Evolutionary conservation across 2,888 invertebrate species (phyloP), one percentile per base, ranked within the genome.

Genomic region (Ecdyonurus torrentis): DNA sequence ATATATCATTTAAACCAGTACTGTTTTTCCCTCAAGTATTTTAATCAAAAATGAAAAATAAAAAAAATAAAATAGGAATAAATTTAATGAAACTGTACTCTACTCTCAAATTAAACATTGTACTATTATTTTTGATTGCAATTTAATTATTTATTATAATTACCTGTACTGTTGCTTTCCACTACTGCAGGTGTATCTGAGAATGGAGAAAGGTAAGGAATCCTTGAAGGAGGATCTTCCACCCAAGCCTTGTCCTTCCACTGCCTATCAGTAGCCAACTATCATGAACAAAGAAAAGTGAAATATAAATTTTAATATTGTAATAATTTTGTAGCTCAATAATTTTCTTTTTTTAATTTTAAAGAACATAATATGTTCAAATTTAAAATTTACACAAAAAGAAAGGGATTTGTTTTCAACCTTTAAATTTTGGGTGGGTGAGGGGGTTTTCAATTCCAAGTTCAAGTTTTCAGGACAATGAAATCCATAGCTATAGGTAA

Each of bases 241-340:
- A 87, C 87, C 91, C 91, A 91, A 0, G 85, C 85, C 70, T 84
- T 85, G 68, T 89, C 89, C 5, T 83, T 83, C 64, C 84, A 87
- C 87, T 88, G 70, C 61, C 55, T 7, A 20, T 55, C 55, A 55
- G 55, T 55, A n/a, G 55, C 55, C n/a, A 55, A n/a, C 55, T 55
- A 20, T 55, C 5, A 55, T 20, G n/a, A 55, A 7, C 5, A 37
- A 15, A 37, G 37, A 37, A 5, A 15, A 10, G 37, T 37, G n/a
- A n/a, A n/a, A n/a, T n/a, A n/a, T n/a, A n/a, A n/a, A n/a, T n/a
- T n/a, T n/a, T n/a, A n/a, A n/a, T n/a, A n/a, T n/a, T n/a, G n/a
- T n/a, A n/a, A n/a, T n/a, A n/a, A n/a, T n/a, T n/a, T n/a, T n/a
- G n/a, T n/a, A n/a, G n/a, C n/a, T 20, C 5, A 7, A 18, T 7